Percentiles rank a stretch among this genome's conserved stretches.
Conservation (phyloP, 1,140 invertebrate species). For the Eulimnadia texana region DNA sequence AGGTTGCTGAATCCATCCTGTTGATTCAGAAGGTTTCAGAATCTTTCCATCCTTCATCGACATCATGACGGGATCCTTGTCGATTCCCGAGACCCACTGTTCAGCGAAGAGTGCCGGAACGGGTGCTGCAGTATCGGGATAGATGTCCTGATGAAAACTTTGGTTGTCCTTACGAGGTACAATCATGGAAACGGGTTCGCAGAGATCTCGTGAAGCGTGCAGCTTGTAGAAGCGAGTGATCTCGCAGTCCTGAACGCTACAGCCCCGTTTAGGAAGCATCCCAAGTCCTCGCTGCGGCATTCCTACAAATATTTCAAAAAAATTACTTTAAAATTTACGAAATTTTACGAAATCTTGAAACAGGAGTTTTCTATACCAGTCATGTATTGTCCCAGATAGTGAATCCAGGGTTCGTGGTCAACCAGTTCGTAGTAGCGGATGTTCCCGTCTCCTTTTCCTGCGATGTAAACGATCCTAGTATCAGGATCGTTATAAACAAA, state of each 20-base stretch:
- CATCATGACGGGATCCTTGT: slow-evolving; percentile 62
- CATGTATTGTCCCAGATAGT: slow-evolving; percentile 80
- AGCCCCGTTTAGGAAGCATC: slow-evolving; percentile 84
- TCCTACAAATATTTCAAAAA: slow-evolving; percentile 24
- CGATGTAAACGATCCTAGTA: slow-evolving; percentile 68
- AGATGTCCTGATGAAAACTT: slow-evolving; percentile 75
- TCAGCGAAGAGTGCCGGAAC: slow-evolving; percentile 65
- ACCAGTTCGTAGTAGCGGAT: slow-evolving; percentile 89
- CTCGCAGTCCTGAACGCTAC: slow-evolving; percentile 63
- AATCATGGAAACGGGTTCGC: slow-evolving; percentile 88
- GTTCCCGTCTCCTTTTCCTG: slow-evolving; percentile 81
- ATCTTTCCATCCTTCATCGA: slow-evolving; percentile 59
- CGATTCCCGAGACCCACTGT: slow-evolving; percentile 76
- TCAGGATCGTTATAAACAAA: slow-evolving; percentile 89
- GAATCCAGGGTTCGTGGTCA: slow-evolving; percentile 64
- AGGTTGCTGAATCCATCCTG: background rate
- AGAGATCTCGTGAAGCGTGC: slow-evolving; percentile 67
- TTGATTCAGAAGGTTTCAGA: background rate
- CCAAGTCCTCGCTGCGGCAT: slow-evolving; percentile 65
- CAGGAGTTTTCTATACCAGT: slow-evolving; percentile 43
- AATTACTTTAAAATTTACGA: slow-evolving; percentile 2
- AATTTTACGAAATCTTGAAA: too few relatives aligned
- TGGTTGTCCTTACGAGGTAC: slow-evolving; percentile 73
- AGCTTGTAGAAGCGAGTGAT: slow-evolving; percentile 85
- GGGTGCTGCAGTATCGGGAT: slow-evolving; percentile 74